Conservation (phyloP, 2,797 vertebrate species). For the Novumbra hubbsi region DNA sequence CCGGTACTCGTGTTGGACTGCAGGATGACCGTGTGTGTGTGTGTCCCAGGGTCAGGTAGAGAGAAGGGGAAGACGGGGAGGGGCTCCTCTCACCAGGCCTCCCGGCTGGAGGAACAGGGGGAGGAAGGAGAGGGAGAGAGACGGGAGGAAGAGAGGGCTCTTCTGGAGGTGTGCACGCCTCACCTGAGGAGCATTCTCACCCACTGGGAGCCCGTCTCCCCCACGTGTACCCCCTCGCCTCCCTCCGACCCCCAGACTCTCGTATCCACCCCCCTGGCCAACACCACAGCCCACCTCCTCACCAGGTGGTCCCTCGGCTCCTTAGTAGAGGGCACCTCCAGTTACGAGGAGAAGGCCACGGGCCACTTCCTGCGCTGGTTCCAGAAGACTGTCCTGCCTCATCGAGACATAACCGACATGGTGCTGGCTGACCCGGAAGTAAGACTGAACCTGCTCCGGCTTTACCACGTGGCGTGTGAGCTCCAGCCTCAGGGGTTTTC, state of each 20-base stretch:
- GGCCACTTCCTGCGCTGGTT: slow-evolving; percentile 76
- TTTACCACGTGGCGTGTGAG: slow-evolving; percentile 74
- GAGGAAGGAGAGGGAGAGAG: slow-evolving; percentile 47
- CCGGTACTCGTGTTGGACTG: slow-evolving; percentile 9
- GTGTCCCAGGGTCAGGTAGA: slow-evolving; percentile 72
- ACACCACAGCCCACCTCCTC: slow-evolving; percentile 56
- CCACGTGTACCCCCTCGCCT: slow-evolving; percentile 20
- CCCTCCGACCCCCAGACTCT: slow-evolving; percentile 15
- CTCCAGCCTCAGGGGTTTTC: not conserved
- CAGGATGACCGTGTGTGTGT: not conserved
- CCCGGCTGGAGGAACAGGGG: slow-evolving; percentile 39
- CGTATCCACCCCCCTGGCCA: slow-evolving; percentile 30
- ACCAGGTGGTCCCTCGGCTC: slow-evolving; percentile 78
- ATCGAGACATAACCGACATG: slow-evolving; percentile 31
- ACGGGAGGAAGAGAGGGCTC: slow-evolving; percentile 33
- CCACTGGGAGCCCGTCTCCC: slow-evolving; percentile 74
- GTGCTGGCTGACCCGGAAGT: slow-evolving; percentile 63
- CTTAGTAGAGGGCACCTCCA: slow-evolving; percentile 52
- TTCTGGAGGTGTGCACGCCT: slow-evolving; percentile 69
- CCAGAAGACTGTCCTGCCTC: slow-evolving; percentile 54
- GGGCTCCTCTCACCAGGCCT: slow-evolving; percentile 49
- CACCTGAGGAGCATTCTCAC: slow-evolving; percentile 75
- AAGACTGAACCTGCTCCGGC: slow-evolving; percentile 72
- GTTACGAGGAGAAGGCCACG: slow-evolving; percentile 49
- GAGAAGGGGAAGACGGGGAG: slow-evolving; percentile 69